Evolutionary conservation across 2,113 vertebrate species (phyloP), one percentile per base, ranked within the genome.

Genomic region (Paracanthobrama guichenoti): DNA sequence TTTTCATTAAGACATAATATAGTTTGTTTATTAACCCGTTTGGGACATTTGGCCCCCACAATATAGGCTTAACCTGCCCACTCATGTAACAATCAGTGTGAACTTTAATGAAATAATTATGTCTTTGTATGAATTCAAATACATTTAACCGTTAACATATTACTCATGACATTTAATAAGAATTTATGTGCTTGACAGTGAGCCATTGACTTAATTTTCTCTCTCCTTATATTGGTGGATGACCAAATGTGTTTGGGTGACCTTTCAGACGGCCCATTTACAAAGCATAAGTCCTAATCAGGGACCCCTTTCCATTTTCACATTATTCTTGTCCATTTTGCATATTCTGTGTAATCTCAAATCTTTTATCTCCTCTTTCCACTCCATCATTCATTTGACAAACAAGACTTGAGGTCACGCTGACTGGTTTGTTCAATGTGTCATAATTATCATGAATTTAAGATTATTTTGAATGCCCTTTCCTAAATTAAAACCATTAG

Each of bases 71-170:
- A 50, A 50, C 24, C 69, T 24, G 26, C 53, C 28, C 5, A 16
- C 53, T 67, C 44, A 80, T 18, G 42, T 9, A 50, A 72, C 53
- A 86, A 12, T 31, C 10, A 57, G 42, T n/a, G 18, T 50, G 44
- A 35, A 67, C 20, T 66, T 50, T 81, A 81, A 35, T 64, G 14
- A 64, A 44, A 79, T 2, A 10, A 55, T 39, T 46, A 22, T 66
- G 26, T 35, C 5, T 79, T 14, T 55, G 31, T 78, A 44, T 20
- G n/a, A 4, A 46, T 46, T 46, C 87, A 92, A 89, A 93, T 91
- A 91, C 90, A 90, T 90, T 89, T 92, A 90, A 91, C 16, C 42
- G 53, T 35, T 67, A 67, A n/a, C 44, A 66, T 53, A 14, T 48
- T 67, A 67, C 39, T 48, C 6, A 10, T 12, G 6, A 24, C 24